Evolutionary conservation across 2,888 invertebrate genomes (phyloP).

Genomic region (Andrena bicolor): DNA sequence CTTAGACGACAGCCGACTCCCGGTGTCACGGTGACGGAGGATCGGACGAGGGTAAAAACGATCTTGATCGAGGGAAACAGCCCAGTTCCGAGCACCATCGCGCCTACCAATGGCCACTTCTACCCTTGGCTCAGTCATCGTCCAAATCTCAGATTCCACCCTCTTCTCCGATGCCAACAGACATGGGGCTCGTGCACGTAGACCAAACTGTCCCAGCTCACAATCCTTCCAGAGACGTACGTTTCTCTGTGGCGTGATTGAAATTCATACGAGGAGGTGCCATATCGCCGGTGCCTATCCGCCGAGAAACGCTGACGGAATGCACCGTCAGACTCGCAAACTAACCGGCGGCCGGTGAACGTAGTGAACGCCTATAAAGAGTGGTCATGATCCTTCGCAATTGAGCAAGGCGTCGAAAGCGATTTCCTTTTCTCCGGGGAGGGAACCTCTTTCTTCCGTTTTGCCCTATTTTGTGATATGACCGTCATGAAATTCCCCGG

Average conservation of each 20-base stretch:
- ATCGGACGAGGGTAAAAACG: not conserved
- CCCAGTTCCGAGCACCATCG: not conserved
- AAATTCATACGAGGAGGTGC: not conserved
- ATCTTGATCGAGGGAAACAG: not conserved
- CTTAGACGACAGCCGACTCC: constrained; percentile 39
- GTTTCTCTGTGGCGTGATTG: not conserved
- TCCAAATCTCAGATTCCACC: no score
- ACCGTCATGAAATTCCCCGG: constrained; percentile 15
- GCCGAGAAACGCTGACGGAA: constrained; percentile 38
- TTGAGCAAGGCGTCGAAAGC: constrained; percentile 56
- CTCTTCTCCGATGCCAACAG: no score
- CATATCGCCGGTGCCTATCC: constrained; percentile 1
- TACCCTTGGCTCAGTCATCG: no score
- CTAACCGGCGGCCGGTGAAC: constrained; percentile 34
- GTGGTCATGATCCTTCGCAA: constrained; percentile 33
- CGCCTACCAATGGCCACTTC: no score
- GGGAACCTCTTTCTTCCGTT: constrained; percentile 54
- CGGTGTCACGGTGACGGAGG: constrained; percentile 10
- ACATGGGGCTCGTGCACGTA: not conserved
- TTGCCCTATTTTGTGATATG: constrained; percentile 45
- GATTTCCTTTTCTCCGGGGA: constrained; percentile 63
- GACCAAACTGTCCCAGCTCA: not conserved
- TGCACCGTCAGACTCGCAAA: constrained; percentile 33
- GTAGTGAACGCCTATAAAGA: constrained; percentile 58
- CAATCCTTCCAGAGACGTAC: not conserved